These are phyloP conservation scores for Semaprochilodus insignis DNA, from an alignment of 2,797 vertebrate species.

Conservation along the genomic window DNA sequence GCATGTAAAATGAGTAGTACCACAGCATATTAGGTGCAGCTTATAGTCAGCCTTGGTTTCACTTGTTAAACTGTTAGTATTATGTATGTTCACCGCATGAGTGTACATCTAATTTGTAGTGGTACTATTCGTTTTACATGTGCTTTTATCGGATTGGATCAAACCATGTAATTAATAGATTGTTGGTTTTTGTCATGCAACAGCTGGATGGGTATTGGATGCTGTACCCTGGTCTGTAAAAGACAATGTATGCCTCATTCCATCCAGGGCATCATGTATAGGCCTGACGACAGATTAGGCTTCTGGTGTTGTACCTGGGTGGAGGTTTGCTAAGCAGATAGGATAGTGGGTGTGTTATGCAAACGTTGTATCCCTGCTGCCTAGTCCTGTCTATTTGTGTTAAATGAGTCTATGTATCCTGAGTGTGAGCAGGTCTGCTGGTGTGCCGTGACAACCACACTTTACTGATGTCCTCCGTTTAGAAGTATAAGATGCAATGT, in stretches of 20 bases:
- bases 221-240: not conserved
- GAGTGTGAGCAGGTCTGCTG: not conserved
- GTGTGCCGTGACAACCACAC: no score
- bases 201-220: no score
- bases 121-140: no score
- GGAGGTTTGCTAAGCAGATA: constrained; percentile 22
- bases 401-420: not conserved
- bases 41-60: no score
- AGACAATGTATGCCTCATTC: not conserved
- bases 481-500: not conserved
- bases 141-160: no score
- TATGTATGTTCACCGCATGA: no score
- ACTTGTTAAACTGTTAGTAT: no score
- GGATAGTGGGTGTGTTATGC: constrained; percentile 53
- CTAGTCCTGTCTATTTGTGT: constrained; percentile 4
- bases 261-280: not conserved
- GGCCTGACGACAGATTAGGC: not conserved
- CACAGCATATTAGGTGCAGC: no score
- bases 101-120: no score
- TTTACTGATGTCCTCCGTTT: constrained; percentile 1
- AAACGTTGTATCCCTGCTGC: constrained; percentile 35
- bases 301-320: constrained; percentile 2
- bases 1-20: no score
- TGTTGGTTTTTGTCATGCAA: no score
- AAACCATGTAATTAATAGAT: no score